Evolutionary conservation across 30 jellyfish, hydroid and myxozoan species (phyloP).

Genomic region (Calvadosia cruxmelitensis): DNA sequence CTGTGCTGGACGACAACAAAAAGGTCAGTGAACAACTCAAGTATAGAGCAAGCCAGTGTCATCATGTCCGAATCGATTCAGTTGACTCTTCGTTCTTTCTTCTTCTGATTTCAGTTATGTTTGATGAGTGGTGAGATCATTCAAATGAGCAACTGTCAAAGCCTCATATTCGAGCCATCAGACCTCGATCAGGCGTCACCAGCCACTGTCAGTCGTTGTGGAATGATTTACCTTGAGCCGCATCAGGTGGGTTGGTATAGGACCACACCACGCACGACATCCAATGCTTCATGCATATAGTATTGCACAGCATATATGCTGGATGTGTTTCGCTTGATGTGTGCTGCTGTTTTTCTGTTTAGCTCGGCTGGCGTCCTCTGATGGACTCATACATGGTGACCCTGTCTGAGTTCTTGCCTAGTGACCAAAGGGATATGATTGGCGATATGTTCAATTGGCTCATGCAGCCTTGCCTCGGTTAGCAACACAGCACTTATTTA

Average conservation of each 20-base stretch:
- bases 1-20: slow-evolving; percentile 91
- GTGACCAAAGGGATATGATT: slow-evolving; percentile 70
- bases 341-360: no score
- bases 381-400: slow-evolving; percentile 80
- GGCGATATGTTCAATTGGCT: slow-evolving; percentile 79
- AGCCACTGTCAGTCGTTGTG: slow-evolving; percentile 92
- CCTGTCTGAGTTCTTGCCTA: slow-evolving; percentile 53
- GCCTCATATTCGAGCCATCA: slow-evolving; percentile 78
- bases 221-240: slow-evolving; percentile 90
- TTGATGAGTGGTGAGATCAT: slow-evolving; percentile 97
- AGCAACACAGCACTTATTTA: no score
- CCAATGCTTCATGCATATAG: no score
- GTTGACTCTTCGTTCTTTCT: not conserved
- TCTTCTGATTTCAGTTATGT: slow-evolving; percentile 46
- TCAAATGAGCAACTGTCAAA: slow-evolving; percentile 85
- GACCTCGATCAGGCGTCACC: slow-evolving; percentile 97
- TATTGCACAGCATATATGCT: no score
- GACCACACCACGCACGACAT: no score
- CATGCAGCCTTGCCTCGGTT: slow-evolving; percentile 93
- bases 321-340: no score
- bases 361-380: slow-evolving; percentile 98
- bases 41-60: no score
- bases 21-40: slow-evolving; percentile 40
- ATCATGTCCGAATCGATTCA: no score
- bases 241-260: no score